A percentile compares a stretch with the other conserved stretches of the same genome.
phyloP scores from a whole-genome alignment of 2,888 invertebrate species.

The Acleris sparsana region DNA sequence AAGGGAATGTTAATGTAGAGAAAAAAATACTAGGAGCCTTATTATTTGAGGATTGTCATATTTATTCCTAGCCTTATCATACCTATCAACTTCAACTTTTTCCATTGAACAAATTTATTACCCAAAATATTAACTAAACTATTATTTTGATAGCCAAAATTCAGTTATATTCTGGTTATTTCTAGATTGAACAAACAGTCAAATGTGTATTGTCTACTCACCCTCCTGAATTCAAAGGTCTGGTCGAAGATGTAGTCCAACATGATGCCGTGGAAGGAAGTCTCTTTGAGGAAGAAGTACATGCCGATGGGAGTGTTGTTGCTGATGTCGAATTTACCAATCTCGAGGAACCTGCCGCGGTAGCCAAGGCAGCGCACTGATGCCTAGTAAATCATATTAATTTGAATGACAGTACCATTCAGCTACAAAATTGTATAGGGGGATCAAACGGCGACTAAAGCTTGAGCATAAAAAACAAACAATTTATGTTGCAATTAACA shows the following conservation, averaged over 20 bases:
- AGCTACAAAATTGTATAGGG: background rate
- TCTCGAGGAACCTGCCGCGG: slow-evolving; percentile 89
- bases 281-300: slow-evolving; percentile 86
- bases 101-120: too few relatives aligned
- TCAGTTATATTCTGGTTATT: too few relatives aligned
- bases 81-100: too few relatives aligned
- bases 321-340: slow-evolving; percentile 90
- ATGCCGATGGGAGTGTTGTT: slow-evolving; percentile 86
- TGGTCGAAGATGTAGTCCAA: slow-evolving; percentile 78
- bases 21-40: background rate
- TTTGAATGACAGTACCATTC: background rate
- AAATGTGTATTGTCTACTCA: slow-evolving; percentile 39
- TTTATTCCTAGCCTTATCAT: too few relatives aligned
- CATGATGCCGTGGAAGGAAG: slow-evolving; percentile 83
- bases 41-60: too few relatives aligned
- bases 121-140: too few relatives aligned
- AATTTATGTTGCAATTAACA: background rate
- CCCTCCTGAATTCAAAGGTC: slow-evolving; percentile 68
- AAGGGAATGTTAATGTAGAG: slow-evolving; percentile 1
- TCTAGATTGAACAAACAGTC: too few relatives aligned
- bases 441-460: too few relatives aligned
- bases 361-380: slow-evolving; percentile 80
- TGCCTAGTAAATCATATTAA: slow-evolving; percentile 54
- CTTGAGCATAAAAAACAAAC: background rate
- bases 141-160: too few relatives aligned